These are phyloP conservation scores for Platorchestia sp. DNA, from an alignment of 1,140 invertebrate genomes.

Conservation along the genomic window DNA sequence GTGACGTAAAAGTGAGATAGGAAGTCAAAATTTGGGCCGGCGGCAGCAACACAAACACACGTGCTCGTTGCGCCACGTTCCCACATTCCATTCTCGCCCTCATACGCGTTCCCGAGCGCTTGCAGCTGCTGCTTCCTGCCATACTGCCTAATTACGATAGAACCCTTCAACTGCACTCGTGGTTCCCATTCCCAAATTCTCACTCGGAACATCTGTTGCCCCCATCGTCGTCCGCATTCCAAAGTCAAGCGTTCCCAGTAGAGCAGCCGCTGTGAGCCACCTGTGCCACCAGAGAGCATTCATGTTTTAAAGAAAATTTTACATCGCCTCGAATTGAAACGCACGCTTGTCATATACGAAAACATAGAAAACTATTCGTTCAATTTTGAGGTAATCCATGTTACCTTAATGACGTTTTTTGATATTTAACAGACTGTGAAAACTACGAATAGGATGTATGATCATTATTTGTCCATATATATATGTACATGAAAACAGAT, in stretches of 20 bases:
- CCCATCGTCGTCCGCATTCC: slow-evolving; percentile 24
- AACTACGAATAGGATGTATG: no score
- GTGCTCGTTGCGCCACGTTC: neutral
- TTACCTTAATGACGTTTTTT: no score
- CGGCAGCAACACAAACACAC: slow-evolving; percentile 36
- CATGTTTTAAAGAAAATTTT: neutral
- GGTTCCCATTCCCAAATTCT: slow-evolving; percentile 15
- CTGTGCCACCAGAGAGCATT: neutral
- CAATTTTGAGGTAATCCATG: no score
- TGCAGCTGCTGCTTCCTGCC: slow-evolving; percentile 45
- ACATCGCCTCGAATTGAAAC: neutral
- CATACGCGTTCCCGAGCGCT: neutral
- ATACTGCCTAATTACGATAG: neutral
- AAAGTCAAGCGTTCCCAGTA: neutral
- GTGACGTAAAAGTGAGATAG: neutral
- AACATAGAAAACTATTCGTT: no score
- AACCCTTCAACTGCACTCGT: slow-evolving; percentile 24
- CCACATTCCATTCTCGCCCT: slow-evolving; percentile 19
- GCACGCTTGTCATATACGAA: no score
- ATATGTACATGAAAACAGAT: no score
- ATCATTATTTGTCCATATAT: no score
- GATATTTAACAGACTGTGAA: no score
- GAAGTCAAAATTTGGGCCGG: neutral
- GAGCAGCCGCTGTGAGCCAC: neutral
- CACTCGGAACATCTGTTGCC: slow-evolving; percentile 6